These are phyloP conservation scores for Papilio gigon DNA, from an alignment of 2,888 invertebrate genomes.

Conservation along the genomic window DNA sequence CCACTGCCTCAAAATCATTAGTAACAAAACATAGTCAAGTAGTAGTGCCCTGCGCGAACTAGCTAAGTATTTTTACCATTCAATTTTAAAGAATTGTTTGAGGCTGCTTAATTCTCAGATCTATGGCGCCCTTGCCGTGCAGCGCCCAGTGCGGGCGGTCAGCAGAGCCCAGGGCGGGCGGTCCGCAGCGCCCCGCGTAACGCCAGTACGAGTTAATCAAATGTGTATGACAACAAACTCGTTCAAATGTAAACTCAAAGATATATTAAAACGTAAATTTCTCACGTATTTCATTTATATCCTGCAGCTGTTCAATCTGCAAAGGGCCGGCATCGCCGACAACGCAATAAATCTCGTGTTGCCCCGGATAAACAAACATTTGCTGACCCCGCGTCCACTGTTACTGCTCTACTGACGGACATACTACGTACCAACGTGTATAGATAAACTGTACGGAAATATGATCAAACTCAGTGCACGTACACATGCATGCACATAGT, in stretches of 20 bases:
- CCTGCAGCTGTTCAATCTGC: not conserved
- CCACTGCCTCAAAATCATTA: not conserved
- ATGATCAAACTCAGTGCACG: not conserved
- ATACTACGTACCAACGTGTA: not conserved
- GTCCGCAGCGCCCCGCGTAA: no score
- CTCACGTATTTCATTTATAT: not conserved
- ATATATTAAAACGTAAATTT: not conserved
- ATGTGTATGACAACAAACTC: not conserved
- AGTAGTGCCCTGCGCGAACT: no score
- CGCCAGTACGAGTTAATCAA: no score
- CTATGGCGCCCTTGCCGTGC: no score
- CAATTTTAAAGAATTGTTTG: no score
- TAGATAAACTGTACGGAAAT: not conserved
- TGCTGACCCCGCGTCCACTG: not conserved
- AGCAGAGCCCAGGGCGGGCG: no score
- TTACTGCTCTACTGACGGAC: not conserved
- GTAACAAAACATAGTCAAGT: no score
- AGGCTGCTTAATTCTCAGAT: no score
- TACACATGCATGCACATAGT: no score
- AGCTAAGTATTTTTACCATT: no score
- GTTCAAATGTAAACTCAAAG: not conserved
- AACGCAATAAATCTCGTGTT: conserved; percentile 8
- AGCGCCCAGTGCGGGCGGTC: no score
- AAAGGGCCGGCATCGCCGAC: not conserved
- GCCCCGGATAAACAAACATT: not conserved